Conservation (phyloP, 2,113 vertebrate species). For the Carlito syrichta region DNA sequence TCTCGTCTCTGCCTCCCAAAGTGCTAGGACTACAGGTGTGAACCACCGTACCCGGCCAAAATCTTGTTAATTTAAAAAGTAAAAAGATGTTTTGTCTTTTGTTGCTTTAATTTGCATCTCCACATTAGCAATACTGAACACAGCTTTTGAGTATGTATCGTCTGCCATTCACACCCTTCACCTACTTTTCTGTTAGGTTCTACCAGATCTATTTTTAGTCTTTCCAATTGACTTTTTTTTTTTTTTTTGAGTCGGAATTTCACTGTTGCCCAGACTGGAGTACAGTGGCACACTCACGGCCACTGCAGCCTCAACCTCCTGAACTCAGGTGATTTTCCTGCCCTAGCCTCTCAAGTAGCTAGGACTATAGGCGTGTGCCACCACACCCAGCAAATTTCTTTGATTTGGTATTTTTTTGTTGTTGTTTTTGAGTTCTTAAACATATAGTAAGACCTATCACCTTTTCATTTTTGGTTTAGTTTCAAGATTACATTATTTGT, state of each 20-base stretch:
- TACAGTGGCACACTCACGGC: too few relatives aligned
- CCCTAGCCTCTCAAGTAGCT: too few relatives aligned
- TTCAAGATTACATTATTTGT: background rate
- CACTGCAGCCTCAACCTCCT: too few relatives aligned
- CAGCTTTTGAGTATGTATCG: background rate
- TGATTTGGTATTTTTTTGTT: too few relatives aligned
- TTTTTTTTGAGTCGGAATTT: background rate
- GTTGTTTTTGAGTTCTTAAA: background rate
- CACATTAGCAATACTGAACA: background rate
- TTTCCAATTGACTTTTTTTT: background rate
- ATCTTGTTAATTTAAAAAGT: background rate
- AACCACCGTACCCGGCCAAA: background rate
- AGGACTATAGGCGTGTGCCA: too few relatives aligned
- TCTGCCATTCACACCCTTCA: background rate
- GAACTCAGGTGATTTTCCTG: too few relatives aligned
- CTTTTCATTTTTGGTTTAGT: background rate
- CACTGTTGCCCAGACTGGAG: too few relatives aligned
- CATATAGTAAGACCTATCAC: background rate
- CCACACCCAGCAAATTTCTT: too few relatives aligned
- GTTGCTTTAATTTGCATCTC: background rate
- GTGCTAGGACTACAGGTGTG: too few relatives aligned
- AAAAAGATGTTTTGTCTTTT: background rate
- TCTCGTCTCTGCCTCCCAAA: background rate
- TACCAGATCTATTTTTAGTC: background rate
- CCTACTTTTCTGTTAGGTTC: background rate